Evolutionary conservation across 2,888 invertebrate species (phyloP), one percentile per base, ranked within the genome.

Genomic region (Xylota sylvarum): DNA sequence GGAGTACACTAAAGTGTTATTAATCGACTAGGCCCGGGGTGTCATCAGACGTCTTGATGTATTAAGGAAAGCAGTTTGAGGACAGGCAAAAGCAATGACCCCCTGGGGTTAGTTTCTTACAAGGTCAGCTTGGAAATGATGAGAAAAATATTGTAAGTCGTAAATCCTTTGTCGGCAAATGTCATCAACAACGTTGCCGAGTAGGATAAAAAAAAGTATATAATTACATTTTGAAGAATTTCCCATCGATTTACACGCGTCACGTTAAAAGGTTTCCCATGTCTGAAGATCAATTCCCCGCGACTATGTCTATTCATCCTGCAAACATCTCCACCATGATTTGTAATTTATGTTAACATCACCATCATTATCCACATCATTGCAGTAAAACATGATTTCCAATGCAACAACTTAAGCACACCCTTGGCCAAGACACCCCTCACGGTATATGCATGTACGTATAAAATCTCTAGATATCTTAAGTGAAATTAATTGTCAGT

Each of bases 401-500:
- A 67, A 35, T 65, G 62, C 52, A 73, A 69, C 79, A 73, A 43
- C 83, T 64, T 64, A 55, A 46, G 14, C 64, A 37, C 52, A 64
- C 30, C 62, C 69, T 74, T 64, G 64, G 30, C 35, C 62, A 48
- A 56, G 56, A 64, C n/a, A 60, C 64, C 6, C 5, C 19, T 17
- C 19, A 17, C 32, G 6, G 4, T 48, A 62, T n/a, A n/a, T n/a
- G n/a, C n/a, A n/a, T n/a, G n/a, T n/a, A n/a, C n/a, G n/a, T n/a
- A n/a, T 56, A 50, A 69, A 55, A 55, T 73, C 79, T 50, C 56
- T 50, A 27, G 40, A 69, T 55, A 65, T 80, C 85, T 67, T 82
- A 86, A 86, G 86, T 86, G 86, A 86, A 86, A 86, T 82, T 86
- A 86, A 86, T 86, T 86, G 77, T 82, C 70, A 78, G 82, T 78